phyloP scores from a whole-genome alignment of 1,140 invertebrate species.

The Octopus sinensis region DNA sequence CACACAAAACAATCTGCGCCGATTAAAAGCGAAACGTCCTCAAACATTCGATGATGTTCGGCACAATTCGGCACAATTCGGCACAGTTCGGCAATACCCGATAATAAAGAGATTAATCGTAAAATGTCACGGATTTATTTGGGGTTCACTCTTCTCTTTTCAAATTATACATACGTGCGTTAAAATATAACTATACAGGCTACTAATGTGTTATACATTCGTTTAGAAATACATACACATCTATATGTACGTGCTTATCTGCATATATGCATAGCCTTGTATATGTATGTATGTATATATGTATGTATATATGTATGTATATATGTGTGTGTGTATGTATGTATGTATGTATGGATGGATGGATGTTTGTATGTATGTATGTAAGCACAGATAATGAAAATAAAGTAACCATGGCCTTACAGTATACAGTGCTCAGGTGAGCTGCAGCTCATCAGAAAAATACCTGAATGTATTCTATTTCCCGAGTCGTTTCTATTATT shows the following conservation, averaged over 20 bases:
- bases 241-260: slow-evolving; percentile 6
- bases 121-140: slow-evolving; percentile 12
- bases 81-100: no score
- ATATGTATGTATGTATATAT: background rate
- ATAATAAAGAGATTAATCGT: no score
- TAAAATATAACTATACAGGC: background rate
- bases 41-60: no score
- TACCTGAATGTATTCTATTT: background rate
- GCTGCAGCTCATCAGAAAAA: background rate
- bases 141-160: background rate
- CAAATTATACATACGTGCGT: background rate
- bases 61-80: no score
- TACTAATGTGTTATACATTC: background rate
- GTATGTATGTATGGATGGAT: slow-evolving; percentile 7
- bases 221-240: background rate
- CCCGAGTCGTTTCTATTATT: background rate
- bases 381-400: background rate
- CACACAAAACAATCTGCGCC: no score
- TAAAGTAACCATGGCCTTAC: background rate
- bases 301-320: slow-evolving; percentile 21
- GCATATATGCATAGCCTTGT: slow-evolving; percentile 12
- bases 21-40: no score
- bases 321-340: slow-evolving; percentile 13
- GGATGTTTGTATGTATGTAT: background rate
- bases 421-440: background rate